Percentiles rank a stretch among this genome's conserved stretches.
phyloP scores from a whole-genome alignment of 1,140 invertebrate species.

The Planococcus citri region DNA sequence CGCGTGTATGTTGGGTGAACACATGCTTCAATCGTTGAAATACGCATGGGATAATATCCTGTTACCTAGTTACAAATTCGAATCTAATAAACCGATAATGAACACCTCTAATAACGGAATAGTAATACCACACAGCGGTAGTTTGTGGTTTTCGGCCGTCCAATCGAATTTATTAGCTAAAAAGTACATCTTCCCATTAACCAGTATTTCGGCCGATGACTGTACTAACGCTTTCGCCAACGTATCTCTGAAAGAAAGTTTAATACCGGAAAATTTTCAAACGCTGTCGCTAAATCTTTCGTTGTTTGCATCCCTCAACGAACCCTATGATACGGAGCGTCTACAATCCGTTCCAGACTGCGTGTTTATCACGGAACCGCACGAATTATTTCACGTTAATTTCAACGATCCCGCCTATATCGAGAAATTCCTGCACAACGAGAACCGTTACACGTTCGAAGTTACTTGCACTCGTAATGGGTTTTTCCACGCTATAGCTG shows the following conservation, averaged over 20 bases:
- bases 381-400: conserved; percentile 44
- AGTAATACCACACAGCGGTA: conserved; percentile 48
- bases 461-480: conserved; percentile 31
- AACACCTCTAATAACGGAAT: conserved; percentile 33
- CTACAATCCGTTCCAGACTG: conserved; percentile 40
- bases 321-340: conserved; percentile 57
- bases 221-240: neutral
- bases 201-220: neutral
- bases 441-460: conserved; percentile 5
- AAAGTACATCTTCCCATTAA: conserved; percentile 23
- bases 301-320: conserved; percentile 28
- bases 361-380: conserved; percentile 45
- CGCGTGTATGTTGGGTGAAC: conserved; percentile 61
- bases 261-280: neutral
- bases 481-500: conserved; percentile 46
- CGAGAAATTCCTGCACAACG: conserved; percentile 30
- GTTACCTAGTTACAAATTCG: neutral
- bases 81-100: neutral
- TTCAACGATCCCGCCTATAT: conserved; percentile 46
- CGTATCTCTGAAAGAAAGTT: neutral
- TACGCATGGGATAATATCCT: conserved; percentile 53
- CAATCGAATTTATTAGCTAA: conserved; percentile 34
- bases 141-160: conserved; percentile 47
- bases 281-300: conserved; percentile 6
- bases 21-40: conserved; percentile 47